Conservation (phyloP, 2,113 vertebrate species). For the Euleptes europaea region DNA sequence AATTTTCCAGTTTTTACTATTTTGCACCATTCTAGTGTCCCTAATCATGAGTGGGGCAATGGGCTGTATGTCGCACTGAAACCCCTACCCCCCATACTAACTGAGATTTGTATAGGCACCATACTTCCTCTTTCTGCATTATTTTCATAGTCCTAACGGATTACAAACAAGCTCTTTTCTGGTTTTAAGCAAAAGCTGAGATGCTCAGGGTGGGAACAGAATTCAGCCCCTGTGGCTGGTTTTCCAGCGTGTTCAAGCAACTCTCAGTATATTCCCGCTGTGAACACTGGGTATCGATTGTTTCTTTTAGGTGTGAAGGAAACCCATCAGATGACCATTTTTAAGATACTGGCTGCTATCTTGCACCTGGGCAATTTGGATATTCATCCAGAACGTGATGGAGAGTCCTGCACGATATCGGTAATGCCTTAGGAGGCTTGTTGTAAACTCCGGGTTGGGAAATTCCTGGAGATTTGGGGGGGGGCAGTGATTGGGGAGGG, state of each 20-base stretch:
- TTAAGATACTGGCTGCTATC: conserved; percentile 89
- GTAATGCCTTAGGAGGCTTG: conserved; percentile 67
- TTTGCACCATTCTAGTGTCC: too few species aligned
- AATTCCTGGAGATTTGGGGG: too few species aligned
- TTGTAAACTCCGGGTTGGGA: too few species aligned
- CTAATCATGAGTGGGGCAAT: too few species aligned
- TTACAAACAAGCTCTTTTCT: too few species aligned
- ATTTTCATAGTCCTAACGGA: not conserved
- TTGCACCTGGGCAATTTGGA: conserved; percentile 91
- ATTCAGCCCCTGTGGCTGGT: not conserved
- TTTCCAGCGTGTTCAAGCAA: not conserved
- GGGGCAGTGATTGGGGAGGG: too few species aligned
- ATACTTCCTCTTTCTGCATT: too few species aligned
- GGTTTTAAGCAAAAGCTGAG: not conserved
- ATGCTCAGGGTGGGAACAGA: not conserved
- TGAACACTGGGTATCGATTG: conserved; percentile 28
- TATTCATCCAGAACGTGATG: conserved; percentile 79
- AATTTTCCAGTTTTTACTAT: too few species aligned
- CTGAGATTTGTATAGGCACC: not conserved
- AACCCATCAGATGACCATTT: conserved; percentile 85
- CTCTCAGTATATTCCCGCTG: not conserved
- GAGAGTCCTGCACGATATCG: conserved; percentile 82
- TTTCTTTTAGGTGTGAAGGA: conserved; percentile 85
- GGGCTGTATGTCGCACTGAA: too few species aligned
- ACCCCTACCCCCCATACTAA: not conserved